Evolutionary conservation across 2,113 vertebrate genomes (phyloP).

Genomic region (Cacatua alba): DNA sequence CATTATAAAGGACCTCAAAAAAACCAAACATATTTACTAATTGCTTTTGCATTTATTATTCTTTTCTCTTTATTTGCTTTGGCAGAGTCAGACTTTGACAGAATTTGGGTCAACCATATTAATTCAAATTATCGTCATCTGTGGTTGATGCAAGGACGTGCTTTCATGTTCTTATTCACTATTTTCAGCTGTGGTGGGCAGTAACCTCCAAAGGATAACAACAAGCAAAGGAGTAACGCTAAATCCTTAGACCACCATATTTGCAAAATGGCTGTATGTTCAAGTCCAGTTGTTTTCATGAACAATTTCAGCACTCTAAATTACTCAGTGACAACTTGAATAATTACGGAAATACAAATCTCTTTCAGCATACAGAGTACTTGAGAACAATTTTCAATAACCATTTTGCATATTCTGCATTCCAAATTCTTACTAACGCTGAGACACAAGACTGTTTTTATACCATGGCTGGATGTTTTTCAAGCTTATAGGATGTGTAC

Average conservation of each 20-base stretch:
- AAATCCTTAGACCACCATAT: neutral
- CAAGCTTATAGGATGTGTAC: conserved; percentile 5
- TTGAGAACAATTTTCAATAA: conserved; percentile 8
- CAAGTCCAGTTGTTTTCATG: conserved; percentile 30
- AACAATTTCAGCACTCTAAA: conserved; percentile 26
- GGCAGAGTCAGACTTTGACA: neutral
- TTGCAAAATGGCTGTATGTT: neutral
- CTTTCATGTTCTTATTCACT: neutral
- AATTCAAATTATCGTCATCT: conserved; percentile 2
- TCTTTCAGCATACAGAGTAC: neutral
- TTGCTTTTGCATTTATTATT: neutral
- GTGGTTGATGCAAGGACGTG: neutral
- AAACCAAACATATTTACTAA: neutral
- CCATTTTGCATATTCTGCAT: conserved; percentile 13
- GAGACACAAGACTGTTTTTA: conserved; percentile 7
- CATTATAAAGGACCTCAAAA: neutral
- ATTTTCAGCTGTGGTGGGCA: neutral
- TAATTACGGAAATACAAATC: conserved; percentile 29
- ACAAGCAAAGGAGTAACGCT: neutral
- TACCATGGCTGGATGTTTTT: conserved; percentile 25
- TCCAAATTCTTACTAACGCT: neutral
- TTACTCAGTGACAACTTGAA: conserved; percentile 9
- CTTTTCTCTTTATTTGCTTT: conserved; percentile 1
- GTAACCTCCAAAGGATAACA: neutral
- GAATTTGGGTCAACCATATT: conserved; percentile 6